These are phyloP conservation scores for Mythimna albipuncta DNA, from an alignment of 2,888 invertebrate species.

Conservation along the genomic window DNA sequence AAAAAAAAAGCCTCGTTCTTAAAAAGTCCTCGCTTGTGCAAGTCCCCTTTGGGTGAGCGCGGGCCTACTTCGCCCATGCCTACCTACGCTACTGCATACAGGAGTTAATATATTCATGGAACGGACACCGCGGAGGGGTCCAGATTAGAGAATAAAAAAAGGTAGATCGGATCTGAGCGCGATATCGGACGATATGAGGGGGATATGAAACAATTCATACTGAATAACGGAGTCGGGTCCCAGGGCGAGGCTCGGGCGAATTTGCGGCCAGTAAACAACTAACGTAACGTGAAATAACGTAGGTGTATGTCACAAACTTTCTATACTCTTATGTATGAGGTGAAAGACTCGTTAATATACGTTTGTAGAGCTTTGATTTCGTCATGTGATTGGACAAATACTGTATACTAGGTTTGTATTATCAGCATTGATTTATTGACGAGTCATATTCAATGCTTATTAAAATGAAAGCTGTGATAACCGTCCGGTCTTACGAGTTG, in stretches of 20 bases:
- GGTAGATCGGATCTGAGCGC: slow-evolving; percentile 72
- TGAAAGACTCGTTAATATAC: background rate
- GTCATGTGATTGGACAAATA: background rate
- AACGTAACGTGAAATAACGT: background rate
- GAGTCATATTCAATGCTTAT: background rate
- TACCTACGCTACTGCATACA: slow-evolving; percentile 40
- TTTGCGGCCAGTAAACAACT: slow-evolving; percentile 59
- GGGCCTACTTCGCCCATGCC: no score
- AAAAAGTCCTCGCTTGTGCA: no score
- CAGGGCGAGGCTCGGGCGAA: slow-evolving; percentile 58
- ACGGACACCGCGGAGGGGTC: slow-evolving; percentile 76
- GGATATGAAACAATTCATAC: slow-evolving; percentile 78
- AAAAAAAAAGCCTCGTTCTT: no score
- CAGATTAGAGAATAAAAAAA: slow-evolving; percentile 83
- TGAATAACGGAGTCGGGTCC: slow-evolving; percentile 46
- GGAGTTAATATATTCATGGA: slow-evolving; percentile 87
- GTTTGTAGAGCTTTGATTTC: slow-evolving; percentile 7
- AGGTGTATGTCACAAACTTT: background rate
- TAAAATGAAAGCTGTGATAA: background rate
- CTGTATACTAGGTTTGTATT: no score
- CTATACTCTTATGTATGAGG: background rate
- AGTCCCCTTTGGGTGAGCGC: no score
- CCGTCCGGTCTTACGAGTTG: no score
- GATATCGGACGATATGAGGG: slow-evolving; percentile 51
- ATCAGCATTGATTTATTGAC: no score